Percentiles rank a stretch among this genome's conserved stretches.
Conservation (phyloP, 1,140 invertebrate genomes). For the Drosophila bocqueti region DNA sequence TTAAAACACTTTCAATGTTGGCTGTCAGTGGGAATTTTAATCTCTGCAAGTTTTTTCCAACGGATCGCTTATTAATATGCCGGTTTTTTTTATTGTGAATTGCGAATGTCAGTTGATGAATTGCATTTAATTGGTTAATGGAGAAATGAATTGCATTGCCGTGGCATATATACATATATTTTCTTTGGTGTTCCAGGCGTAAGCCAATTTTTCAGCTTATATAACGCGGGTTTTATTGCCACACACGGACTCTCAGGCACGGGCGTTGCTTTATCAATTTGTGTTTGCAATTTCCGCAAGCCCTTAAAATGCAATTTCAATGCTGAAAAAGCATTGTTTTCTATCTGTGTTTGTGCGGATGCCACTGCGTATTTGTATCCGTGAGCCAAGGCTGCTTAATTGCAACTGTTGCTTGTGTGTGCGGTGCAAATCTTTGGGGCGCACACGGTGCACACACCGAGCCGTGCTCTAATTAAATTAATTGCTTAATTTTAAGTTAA, state of each 20-base stretch:
- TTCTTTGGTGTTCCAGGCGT: conserved; percentile 31
- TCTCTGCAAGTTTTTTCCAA: conserved; percentile 36
- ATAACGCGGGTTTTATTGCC: conserved; percentile 51
- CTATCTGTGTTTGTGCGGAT: background rate
- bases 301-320: conserved; percentile 56
- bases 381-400: conserved; percentile 51
- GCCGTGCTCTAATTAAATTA: conserved; percentile 75
- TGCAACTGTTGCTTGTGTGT: conserved; percentile 65
- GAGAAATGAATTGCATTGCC: conserved; percentile 61
- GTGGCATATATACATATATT: conserved; percentile 23
- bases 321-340: conserved; percentile 35
- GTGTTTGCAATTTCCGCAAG: conserved; percentile 72
- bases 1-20: conserved; percentile 71
- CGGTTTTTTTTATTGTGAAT: conserved; percentile 48
- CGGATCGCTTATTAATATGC: conserved; percentile 20
- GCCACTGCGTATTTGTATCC: conserved; percentile 14
- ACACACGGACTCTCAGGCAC: background rate
- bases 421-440: conserved; percentile 54
- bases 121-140: conserved; percentile 76
- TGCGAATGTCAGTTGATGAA: conserved; percentile 74
- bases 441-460: conserved; percentile 28
- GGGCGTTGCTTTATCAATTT: conserved; percentile 56
- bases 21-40: conserved; percentile 57
- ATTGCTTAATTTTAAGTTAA: conserved; percentile 83
- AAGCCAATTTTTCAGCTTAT: conserved; percentile 58